Base-by-base conservation (phyloP, 2,888 invertebrate species). In the Phaonia tiefii region DNA sequence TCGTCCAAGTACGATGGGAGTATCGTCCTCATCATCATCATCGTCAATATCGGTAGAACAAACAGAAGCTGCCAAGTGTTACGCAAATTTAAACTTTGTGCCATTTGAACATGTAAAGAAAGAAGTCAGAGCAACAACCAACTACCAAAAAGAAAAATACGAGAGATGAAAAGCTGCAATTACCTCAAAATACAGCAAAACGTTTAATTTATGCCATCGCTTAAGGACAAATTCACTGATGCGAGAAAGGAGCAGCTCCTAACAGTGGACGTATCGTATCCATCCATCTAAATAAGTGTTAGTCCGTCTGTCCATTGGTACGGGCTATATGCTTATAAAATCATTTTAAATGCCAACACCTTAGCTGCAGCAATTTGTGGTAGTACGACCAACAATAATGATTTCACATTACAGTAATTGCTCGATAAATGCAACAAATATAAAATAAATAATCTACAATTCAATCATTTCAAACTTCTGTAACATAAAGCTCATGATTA, bases 191-290 rank as follows among this genome's bases (percentile, higher is more conserved):
- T 63, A 60, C 60, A 69, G 63, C n/a, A 67, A 78, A 81, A 75
- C 81, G 75, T 81, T 81, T 81, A 81, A 78, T 81, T 81, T 81
- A 81, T 81, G 81, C 81, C 81, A 81, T 81, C 72, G 81, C 81
- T 81, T 54, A 4, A 72, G 78, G 81, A 25, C 1, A 60, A 37
- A 60, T 31, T 11, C 31, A 5, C 15, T 15, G 31, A 42, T 15
- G 46, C 60, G 49, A n/a, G n/a, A 31, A 42, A 65, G 49, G 42
- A 49, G 1, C 10, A 4, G 20, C 13, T 69, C 67, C 26, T 69
- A 60, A 79, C 75, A 75, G 72, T 73, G 69, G 60, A 69, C 63
- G 74, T 69, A n/a, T n/a, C n/a, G n/a, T n/a, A n/a, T n/a, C 3
- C 42, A 22, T 63, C 20, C 63, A 42, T 63, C 22, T 31, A 31